phyloP scores from a whole-genome alignment of 2,888 invertebrate genomes.

The Acronicta psi region DNA sequence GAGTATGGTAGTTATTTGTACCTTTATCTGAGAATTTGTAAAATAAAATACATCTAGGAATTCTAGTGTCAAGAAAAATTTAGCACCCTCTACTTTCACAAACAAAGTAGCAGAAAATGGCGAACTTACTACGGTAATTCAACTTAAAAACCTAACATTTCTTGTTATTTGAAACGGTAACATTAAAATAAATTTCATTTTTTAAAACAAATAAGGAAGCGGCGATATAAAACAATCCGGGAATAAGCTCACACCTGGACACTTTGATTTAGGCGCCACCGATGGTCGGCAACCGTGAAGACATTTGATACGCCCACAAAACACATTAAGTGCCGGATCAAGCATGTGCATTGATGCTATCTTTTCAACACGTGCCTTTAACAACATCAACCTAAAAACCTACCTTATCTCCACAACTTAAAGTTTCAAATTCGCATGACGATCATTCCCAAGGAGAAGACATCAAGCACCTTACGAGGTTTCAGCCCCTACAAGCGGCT shows the following conservation, averaged over 20 bases:
- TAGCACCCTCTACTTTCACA: too few species aligned
- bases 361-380: constrained; percentile 75
- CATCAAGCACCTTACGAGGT: constrained; percentile 51
- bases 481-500: constrained; percentile 20
- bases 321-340: constrained; percentile 84
- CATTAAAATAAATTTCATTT: constrained; percentile 17
- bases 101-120: too few species aligned
- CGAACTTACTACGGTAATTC: too few species aligned
- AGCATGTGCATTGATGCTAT: constrained; percentile 83
- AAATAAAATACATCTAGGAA: too few species aligned
- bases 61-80: too few species aligned
- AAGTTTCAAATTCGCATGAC: constrained; percentile 7
- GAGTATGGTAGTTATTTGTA: too few species aligned
- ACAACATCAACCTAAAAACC: constrained; percentile 26
- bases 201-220: constrained; percentile 38
- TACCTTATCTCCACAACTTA: constrained; percentile 21
- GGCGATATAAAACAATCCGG: constrained; percentile 42
- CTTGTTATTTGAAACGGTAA: too few species aligned
- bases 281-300: constrained; percentile 66
- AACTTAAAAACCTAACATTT: too few species aligned
- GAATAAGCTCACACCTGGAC: constrained; percentile 51
- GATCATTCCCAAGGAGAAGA: constrained; percentile 34
- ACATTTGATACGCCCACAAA: constrained; percentile 86
- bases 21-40: too few species aligned
- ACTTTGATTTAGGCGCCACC: constrained; percentile 78